Conservation (phyloP, 1,140 invertebrate genomes). For the Papilio xuthus region DNA sequence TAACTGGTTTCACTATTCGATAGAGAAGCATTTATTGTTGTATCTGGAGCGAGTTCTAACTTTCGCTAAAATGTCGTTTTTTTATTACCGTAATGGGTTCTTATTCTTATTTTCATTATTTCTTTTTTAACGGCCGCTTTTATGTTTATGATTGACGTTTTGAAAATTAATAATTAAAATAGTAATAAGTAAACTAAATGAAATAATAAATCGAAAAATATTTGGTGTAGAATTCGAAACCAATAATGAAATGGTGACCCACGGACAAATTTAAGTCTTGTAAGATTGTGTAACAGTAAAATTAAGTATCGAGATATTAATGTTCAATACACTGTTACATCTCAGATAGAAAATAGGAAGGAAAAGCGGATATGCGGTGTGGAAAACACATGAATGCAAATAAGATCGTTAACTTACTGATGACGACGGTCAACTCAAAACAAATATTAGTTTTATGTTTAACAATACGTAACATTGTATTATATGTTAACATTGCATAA, state of each 20-base stretch:
- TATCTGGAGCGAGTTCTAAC: conserved; percentile 65
- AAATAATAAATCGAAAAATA: neutral
- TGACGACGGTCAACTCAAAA: neutral
- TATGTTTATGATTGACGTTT: neutral
- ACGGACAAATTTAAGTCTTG: neutral
- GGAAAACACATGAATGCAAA: conserved; percentile 55
- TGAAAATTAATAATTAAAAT: neutral
- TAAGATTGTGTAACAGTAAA: neutral
- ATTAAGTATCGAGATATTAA: neutral
- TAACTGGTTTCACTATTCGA: conserved; percentile 67
- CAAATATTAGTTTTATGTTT: neutral
- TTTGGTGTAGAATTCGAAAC: too few species aligned
- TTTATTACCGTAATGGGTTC: conserved; percentile 44
- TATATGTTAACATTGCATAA: neutral
- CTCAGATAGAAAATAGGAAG: conserved; percentile 60
- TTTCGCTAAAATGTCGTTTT: conserved; percentile 59
- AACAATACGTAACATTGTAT: neutral
- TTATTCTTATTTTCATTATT: conserved; percentile 39
- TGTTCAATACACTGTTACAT: neutral
- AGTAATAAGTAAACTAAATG: neutral
- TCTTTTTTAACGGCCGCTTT: conserved; percentile 29
- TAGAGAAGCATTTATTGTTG: conserved; percentile 65
- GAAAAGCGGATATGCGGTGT: conserved; percentile 51
- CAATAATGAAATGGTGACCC: too few species aligned
- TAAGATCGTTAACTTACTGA: conserved; percentile 40